A percentile compares a stretch with the other conserved stretches of the same genome.
These are phyloP conservation scores for Heliconius hermathena DNA, from an alignment of 1,140 invertebrate genomes.

Conservation along the genomic window DNA sequence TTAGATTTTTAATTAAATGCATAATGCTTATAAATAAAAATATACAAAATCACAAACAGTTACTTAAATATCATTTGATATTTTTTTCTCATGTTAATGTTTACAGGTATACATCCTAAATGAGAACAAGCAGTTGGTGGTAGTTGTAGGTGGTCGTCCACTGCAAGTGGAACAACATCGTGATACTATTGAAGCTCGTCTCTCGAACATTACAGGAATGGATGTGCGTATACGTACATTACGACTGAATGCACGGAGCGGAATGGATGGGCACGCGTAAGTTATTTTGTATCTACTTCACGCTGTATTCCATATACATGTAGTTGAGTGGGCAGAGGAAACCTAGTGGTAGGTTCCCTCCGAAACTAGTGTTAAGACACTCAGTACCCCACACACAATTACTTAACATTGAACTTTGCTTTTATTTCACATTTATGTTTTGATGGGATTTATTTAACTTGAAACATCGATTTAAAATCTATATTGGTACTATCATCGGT, in stretches of 20 bases:
- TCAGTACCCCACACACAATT: too few species aligned
- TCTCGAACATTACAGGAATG: conserved; percentile 88
- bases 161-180: conserved; percentile 87
- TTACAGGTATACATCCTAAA: conserved; percentile 90
- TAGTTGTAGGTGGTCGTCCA: conserved; percentile 89
- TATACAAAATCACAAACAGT: too few species aligned
- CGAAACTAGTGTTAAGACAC: too few species aligned
- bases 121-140: conserved; percentile 89
- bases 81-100: not conserved
- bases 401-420: too few species aligned
- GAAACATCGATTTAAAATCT: too few species aligned
- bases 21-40: too few species aligned
- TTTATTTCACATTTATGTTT: too few species aligned
- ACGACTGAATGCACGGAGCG: conserved; percentile 84
- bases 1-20: too few species aligned
- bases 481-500: too few species aligned
- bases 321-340: not conserved
- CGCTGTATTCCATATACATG: not conserved
- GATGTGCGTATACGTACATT: conserved; percentile 90
- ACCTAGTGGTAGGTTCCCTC: too few species aligned
- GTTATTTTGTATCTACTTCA: conserved; percentile 54
- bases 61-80: too few species aligned
- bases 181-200: conserved; percentile 86
- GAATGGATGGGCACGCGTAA: conserved; percentile 85
- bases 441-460: too few species aligned